Percentiles rank a stretch among this genome's conserved stretches.
phyloP scores from a whole-genome alignment of 2,113 vertebrate species.

The Speoplatyrhinus poulsoni region DNA sequence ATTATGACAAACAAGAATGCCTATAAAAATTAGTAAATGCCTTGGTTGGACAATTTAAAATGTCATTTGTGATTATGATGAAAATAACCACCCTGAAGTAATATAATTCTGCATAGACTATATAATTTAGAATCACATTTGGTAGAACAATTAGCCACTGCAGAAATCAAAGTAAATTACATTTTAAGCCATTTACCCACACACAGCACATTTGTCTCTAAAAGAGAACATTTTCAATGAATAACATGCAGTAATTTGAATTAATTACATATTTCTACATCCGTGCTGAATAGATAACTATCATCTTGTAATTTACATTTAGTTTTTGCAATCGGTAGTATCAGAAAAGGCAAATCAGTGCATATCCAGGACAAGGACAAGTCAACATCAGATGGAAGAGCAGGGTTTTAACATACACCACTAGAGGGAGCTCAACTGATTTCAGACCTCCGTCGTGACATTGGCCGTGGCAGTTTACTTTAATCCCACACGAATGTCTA shows the following conservation, averaged over 20 bases:
- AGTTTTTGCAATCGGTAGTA: neutral
- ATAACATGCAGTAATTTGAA: too few species aligned
- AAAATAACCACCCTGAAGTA: too few species aligned
- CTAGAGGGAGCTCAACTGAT: constrained; percentile 57
- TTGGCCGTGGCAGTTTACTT: constrained; percentile 15
- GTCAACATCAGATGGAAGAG: neutral
- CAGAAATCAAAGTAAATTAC: too few species aligned
- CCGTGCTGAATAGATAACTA: too few species aligned
- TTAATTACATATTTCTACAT: too few species aligned
- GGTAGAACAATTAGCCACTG: too few species aligned
- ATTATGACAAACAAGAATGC: neutral
- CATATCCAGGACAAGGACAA: neutral
- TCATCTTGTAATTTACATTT: neutral
- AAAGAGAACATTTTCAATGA: too few species aligned
- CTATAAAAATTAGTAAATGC: neutral
- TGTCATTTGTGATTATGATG: too few species aligned
- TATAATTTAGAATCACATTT: neutral
- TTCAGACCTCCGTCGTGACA: constrained; percentile 19
- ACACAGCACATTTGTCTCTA: too few species aligned
- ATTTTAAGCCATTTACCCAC: too few species aligned
- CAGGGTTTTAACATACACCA: constrained; percentile 31
- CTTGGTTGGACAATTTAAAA: neutral
- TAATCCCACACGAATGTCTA: constrained; percentile 37
- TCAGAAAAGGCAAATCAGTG: neutral
- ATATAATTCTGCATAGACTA: neutral